A percentile compares a stretch with the other conserved stretches of the same genome.
phyloP scores from a whole-genome alignment of 2,113 vertebrate species.

The Andinoacara biseriatus region DNA sequence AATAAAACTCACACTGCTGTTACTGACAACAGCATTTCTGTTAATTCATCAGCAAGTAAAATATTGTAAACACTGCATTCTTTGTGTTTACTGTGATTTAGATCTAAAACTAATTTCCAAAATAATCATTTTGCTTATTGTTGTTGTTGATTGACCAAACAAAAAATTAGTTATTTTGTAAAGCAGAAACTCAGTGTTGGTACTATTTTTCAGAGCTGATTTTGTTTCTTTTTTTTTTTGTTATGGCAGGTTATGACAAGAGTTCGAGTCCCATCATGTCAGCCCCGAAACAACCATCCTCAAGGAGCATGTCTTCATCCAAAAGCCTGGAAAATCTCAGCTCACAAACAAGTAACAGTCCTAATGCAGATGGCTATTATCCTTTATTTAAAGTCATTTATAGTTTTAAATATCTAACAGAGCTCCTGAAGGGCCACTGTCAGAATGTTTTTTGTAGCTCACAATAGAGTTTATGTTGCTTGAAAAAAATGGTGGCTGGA shows the following conservation, averaged over 20 bases:
- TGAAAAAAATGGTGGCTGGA: too few relatives aligned
- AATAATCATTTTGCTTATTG: neutral
- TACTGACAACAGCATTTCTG: neutral
- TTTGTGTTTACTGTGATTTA: neutral
- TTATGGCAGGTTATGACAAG: constrained; percentile 86
- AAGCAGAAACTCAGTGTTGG: accelerated
- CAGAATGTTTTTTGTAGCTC: too few relatives aligned
- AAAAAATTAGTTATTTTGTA: accelerated
- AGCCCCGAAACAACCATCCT: constrained; percentile 81
- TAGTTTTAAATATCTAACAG: too few relatives aligned
- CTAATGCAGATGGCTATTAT: neutral
- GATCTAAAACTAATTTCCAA: neutral
- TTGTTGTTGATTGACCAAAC: neutral
- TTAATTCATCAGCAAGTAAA: neutral
- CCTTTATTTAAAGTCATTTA: too few relatives aligned
- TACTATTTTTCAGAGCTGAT: constrained; percentile 78
- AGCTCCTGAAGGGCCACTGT: too few relatives aligned
- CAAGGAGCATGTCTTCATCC: constrained; percentile 84
- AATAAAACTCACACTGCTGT: neutral
- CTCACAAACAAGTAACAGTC: constrained; percentile 84
- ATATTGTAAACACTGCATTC: neutral
- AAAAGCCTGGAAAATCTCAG: constrained; percentile 90
- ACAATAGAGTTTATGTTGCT: too few relatives aligned
- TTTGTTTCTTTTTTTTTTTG: constrained; percentile 63
- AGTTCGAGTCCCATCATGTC: constrained; percentile 79